Conservation (phyloP, 2,797 vertebrate species). For the Hirundo rustica region DNA sequence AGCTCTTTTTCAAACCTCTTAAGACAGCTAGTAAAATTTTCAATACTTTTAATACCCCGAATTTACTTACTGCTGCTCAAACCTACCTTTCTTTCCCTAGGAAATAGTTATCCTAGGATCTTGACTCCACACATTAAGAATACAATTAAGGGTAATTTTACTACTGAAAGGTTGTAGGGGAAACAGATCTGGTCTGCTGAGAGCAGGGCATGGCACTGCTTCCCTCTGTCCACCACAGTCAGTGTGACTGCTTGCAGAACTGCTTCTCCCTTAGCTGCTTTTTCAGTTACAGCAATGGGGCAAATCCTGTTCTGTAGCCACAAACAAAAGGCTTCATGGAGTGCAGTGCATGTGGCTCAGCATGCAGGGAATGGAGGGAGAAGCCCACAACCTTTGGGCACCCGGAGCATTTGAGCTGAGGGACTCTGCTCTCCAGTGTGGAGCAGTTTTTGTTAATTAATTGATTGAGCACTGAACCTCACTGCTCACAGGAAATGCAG, state of each 20-base stretch:
- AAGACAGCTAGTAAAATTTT: neutral
- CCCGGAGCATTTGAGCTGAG: neutral
- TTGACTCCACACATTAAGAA: neutral
- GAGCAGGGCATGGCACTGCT: neutral
- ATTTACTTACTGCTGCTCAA: neutral
- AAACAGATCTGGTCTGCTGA: rapidly evolving
- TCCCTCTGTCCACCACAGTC: neutral
- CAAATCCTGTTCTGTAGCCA: neutral
- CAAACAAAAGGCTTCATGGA: neutral
- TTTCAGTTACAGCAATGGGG: neutral
- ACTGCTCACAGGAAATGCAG: neutral
- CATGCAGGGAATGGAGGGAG: neutral
- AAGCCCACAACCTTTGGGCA: neutral
- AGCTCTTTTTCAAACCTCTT: neutral
- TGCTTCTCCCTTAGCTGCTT: neutral
- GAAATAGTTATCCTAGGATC: neutral
- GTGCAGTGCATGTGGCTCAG: neutral
- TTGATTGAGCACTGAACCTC: neutral
- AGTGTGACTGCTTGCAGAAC: neutral
- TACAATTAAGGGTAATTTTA: neutral
- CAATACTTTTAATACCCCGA: neutral
- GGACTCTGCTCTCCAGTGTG: neutral
- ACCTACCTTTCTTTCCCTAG: neutral
- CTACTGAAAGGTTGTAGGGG: neutral
- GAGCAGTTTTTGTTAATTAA: neutral